Percentiles rank a stretch among this genome's conserved stretches.
phyloP scores from a whole-genome alignment of 2,113 vertebrate species.

The Benitochromis conjunctus region DNA sequence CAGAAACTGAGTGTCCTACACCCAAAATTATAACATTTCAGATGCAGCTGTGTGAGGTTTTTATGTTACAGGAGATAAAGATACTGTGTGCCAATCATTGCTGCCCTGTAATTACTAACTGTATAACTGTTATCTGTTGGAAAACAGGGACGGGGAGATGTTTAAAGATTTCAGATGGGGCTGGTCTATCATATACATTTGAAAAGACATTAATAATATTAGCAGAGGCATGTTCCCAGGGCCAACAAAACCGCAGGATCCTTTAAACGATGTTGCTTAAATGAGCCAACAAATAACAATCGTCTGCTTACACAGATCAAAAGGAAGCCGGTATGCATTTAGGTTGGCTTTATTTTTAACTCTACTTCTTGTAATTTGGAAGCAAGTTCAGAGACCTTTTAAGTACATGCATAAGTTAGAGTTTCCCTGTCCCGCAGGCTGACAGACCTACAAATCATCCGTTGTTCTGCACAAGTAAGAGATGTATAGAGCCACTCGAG shows the following conservation, averaged over 20 bases:
- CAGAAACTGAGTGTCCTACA: not conserved
- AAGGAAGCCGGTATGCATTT: not conserved
- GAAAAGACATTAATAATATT: not conserved
- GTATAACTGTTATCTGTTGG: not conserved
- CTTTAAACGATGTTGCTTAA: not conserved
- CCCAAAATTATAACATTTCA: slow-evolving; percentile 4
- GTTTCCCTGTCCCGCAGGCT: not conserved
- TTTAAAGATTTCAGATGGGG: not conserved
- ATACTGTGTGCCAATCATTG: not conserved
- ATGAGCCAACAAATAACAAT: not conserved
- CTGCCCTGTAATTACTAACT: slow-evolving; percentile 19
- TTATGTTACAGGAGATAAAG: not conserved
- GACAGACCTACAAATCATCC: not conserved
- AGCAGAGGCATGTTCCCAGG: not conserved
- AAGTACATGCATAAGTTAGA: not conserved
- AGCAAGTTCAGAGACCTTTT: not conserved
- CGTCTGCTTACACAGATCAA: not conserved
- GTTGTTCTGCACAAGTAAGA: not conserved
- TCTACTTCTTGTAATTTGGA: slow-evolving; percentile 26
- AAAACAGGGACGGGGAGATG: not conserved
- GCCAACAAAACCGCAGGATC: not conserved
- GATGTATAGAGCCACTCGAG: not conserved
- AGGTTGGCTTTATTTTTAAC: slow-evolving; percentile 15
- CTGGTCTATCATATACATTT: not conserved
- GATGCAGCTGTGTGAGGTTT: slow-evolving; percentile 14